These are phyloP conservation scores for Aplodontia rufa DNA, from an alignment of 2,113 vertebrate species.

Conservation along the genomic window DNA sequence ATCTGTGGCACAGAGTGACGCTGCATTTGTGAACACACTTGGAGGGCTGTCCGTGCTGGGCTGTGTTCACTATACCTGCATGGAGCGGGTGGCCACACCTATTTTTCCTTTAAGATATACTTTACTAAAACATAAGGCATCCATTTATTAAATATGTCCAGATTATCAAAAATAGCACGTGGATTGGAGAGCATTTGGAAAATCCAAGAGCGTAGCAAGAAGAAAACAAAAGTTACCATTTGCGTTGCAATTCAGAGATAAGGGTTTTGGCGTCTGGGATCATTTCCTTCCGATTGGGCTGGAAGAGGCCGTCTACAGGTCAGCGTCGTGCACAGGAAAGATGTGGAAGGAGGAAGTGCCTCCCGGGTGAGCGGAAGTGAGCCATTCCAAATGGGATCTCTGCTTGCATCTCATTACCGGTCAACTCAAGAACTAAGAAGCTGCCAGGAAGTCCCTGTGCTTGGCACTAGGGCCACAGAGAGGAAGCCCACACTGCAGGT, in stretches of 20 bases:
- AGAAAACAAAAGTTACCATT: background rate
- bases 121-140: background rate
- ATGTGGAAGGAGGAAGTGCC: background rate
- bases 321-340: background rate
- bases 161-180: background rate
- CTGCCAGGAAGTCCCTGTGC: no score
- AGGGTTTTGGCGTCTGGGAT: background rate
- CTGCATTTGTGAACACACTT: background rate
- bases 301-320: background rate
- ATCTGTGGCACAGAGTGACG: background rate
- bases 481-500: background rate
- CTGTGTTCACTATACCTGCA: background rate
- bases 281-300: background rate
- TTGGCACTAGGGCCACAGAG: background rate
- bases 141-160: background rate
- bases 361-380: background rate
- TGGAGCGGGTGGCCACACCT: background rate
- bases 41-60: background rate
- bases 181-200: background rate
- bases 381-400: background rate
- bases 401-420: background rate
- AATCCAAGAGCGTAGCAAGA: background rate
- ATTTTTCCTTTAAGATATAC: background rate
- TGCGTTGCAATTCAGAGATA: background rate
- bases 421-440: background rate